phyloP scores from a whole-genome alignment of 2,797 vertebrate species.

The Caiman crocodilus region DNA sequence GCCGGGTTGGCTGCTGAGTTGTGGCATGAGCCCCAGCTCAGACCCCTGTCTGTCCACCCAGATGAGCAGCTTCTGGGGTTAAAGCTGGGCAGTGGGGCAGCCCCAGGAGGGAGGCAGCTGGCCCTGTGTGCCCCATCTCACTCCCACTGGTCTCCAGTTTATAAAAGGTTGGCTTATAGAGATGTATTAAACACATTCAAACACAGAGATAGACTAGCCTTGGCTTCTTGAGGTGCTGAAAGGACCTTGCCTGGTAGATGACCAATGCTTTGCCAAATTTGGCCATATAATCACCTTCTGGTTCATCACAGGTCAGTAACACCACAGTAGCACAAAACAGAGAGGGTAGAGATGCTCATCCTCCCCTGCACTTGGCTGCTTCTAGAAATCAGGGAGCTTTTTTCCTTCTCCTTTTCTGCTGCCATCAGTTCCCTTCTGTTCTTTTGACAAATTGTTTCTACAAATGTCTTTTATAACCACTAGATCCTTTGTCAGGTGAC shows the following conservation, averaged over 20 bases:
- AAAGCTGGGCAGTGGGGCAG: too few relatives aligned
- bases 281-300: not conserved
- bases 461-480: not conserved
- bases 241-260: not conserved
- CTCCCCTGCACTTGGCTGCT: not conserved
- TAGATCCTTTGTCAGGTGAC: not conserved
- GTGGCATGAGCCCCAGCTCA: too few relatives aligned
- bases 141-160: too few relatives aligned
- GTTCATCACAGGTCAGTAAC: not conserved
- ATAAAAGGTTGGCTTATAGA: too few relatives aligned
- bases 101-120: too few relatives aligned
- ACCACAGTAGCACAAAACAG: not conserved
- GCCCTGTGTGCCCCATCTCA: too few relatives aligned
- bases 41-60: too few relatives aligned
- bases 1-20: too few relatives aligned
- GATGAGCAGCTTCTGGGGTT: too few relatives aligned
- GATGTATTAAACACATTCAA: not conserved
- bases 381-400: not conserved
- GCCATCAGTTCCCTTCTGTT: not conserved
- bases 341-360: too few relatives aligned
- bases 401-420: not conserved
- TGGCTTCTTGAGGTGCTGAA: not conserved
- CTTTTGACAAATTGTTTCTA: not conserved
- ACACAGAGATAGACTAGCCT: not conserved
- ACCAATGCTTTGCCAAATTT: not conserved